These are phyloP conservation scores for Eledona agricola DNA, from an alignment of 2,888 invertebrate genomes.

Conservation along the genomic window DNA sequence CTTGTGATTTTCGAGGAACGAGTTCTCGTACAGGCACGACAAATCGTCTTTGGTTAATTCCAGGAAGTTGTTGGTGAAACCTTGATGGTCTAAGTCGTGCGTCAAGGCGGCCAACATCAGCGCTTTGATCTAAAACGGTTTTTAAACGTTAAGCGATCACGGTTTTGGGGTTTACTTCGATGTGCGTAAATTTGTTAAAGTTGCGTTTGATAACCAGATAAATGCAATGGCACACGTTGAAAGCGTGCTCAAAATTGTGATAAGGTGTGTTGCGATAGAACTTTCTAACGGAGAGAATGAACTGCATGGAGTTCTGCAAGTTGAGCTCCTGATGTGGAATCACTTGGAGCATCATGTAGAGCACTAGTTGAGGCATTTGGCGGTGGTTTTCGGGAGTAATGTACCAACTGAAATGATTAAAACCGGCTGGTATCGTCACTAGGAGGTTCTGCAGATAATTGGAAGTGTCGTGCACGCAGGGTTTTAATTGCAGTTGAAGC, in stretches of 20 bases:
- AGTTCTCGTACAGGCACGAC: constrained; percentile 66
- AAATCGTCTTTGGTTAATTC: constrained; percentile 66
- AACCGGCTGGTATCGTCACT: constrained; percentile 61
- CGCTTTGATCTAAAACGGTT: constrained; percentile 52
- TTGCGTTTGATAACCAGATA: constrained; percentile 66
- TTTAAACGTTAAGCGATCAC: neutral
- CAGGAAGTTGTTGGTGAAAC: constrained; percentile 70
- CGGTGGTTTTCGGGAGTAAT: constrained; percentile 64
- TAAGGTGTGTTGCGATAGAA: constrained; percentile 68
- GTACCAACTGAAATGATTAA: constrained; percentile 68
- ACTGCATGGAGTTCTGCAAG: constrained; percentile 59
- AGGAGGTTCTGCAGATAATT: constrained; percentile 60
- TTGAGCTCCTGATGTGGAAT: constrained; percentile 63
- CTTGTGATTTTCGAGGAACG: constrained; percentile 46
- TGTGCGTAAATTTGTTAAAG: constrained; percentile 46
- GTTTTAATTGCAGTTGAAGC: constrained; percentile 64
- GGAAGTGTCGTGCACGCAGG: constrained; percentile 66
- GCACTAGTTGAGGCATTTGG: constrained; percentile 65
- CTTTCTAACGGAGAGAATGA: constrained; percentile 64
- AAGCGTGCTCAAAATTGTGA: constrained; percentile 72
- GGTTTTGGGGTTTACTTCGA: constrained; percentile 44
- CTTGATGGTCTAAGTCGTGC: constrained; percentile 72
- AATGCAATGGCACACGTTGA: constrained; percentile 71
- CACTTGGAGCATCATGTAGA: constrained; percentile 66
- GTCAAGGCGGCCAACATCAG: constrained; percentile 68